Evolutionary conservation across 2,113 vertebrate genomes (phyloP), one percentile per base, ranked within the genome.

Genomic region (Osmerus eperlanus): DNA sequence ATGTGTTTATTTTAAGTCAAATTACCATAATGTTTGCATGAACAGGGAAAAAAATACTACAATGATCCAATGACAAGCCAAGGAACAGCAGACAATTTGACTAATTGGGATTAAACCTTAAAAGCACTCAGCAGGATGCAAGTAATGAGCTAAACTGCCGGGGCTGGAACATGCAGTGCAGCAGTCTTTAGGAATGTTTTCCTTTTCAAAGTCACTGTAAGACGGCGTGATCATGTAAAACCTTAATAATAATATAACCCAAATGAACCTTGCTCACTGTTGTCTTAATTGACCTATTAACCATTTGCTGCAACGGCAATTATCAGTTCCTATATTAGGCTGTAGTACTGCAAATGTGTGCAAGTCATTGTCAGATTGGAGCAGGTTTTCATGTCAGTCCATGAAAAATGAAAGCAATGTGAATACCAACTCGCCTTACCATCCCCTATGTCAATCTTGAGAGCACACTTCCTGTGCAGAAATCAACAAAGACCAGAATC

Each of bases 51-150:
- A 74, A 76, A 73, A 63, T 14, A 63, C 16, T 76, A 36, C 12
- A 76, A 63, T 74, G 70, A 75, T 80, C 70, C 65, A 36, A 56
- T 73, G 74, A 61, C 62, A 47, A 70, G 65, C 16, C 14, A 66
- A 18, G 62, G 61, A 75, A 79, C 67, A 67, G 51, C 28, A 70
- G 68, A 68, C 80, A 86, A 80, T 73, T 56, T 68, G 56, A 66
- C 72, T 83, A 82, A 83, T 85, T 85, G 71, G 76, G 71, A 74
- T 64, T 66, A 68, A 76, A 75, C 74, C 72, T 73, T 71, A 78
- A 80, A 77, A 81, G 72, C 76, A 59, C 80, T 78, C 84, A 82
- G 80, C 82, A 84, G 78, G 75, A 80, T 28, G 28, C 64, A 74
- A 80, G 62, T 84, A 85, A 83, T 84, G 70, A 78, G 78, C 56